Evolutionary conservation across 2,888 invertebrate genomes (phyloP).

Genomic region (Drosophila quasianomalipes): DNA sequence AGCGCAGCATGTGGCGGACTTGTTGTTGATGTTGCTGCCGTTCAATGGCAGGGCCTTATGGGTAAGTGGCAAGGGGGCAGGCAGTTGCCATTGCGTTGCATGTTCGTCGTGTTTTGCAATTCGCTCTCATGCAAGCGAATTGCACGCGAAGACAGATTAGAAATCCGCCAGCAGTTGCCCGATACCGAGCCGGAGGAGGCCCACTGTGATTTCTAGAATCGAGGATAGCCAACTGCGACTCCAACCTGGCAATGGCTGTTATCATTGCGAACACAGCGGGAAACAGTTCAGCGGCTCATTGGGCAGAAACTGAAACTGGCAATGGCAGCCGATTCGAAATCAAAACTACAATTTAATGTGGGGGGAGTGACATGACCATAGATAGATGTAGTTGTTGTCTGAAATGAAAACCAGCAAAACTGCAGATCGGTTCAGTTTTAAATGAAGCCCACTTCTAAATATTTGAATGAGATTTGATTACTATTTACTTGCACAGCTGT

Average conservation of each 20-base stretch:
- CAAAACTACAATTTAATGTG: slow-evolving; percentile 57
- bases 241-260: slow-evolving; percentile 50
- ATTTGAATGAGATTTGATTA: background rate
- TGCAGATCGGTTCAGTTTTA: slow-evolving; percentile 1
- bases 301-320: background rate
- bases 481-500: background rate
- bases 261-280: slow-evolving; percentile 71
- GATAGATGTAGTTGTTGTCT: background rate
- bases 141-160: slow-evolving; percentile 79
- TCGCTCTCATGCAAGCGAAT: slow-evolving; percentile 73
- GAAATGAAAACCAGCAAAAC: background rate
- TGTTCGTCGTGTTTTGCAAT: slow-evolving; percentile 73
- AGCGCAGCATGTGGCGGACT: slow-evolving; percentile 72
- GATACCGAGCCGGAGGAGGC: slow-evolving; percentile 14
- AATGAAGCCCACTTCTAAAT: background rate
- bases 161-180: slow-evolving; percentile 59
- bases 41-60: slow-evolving; percentile 18
- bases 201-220: slow-evolving; percentile 38
- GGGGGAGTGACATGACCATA: slow-evolving; percentile 7
- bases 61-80: slow-evolving; percentile 5
- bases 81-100: slow-evolving; percentile 56
- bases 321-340: slow-evolving; percentile 38
- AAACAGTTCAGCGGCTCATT: slow-evolving; percentile 31
- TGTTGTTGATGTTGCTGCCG: slow-evolving; percentile 54
- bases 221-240: slow-evolving; percentile 11